Evolutionary conservation across 1,140 invertebrate species (phyloP), one percentile per base, ranked within the genome.

Genomic region (Trichomalopsis sarcophagae): DNA sequence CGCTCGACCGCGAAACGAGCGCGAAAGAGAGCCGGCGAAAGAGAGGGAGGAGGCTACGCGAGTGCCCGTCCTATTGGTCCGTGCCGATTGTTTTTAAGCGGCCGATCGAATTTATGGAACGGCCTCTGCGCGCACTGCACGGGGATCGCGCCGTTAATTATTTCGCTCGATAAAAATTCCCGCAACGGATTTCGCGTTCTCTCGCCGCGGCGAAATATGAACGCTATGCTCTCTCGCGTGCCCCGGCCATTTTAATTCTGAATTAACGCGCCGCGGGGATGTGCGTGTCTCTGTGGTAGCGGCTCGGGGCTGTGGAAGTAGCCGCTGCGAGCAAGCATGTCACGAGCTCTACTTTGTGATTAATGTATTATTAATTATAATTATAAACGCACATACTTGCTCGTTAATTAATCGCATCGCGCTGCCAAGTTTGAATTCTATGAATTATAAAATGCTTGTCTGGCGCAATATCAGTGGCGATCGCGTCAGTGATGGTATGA

Each of bases 141-240:
- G 36, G 33, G 13, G 21, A 77, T 82, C 76, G 76, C 23, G 50
- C 30, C 36, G 75, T 75, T 87, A 87, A 88, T 89, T 89, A 89
- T 87, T 87, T 86, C 76, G 68, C 50, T 73, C 85, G 80, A 87
- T 69, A 73, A 86, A 83, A 86, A 69, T 74, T 74, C 40, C 40
- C 23, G n/a, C 36, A 81, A 50, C 75, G 75, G 44, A 23, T 47
- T 77, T 77, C 75, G 36, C 44, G n/a, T 50, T 75, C 44, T 71
- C 27, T 62, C 13, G 13, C 13, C 68, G 40, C 44, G 4, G 21
- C 55, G 55, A 62, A 62, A 62, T 62, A 62, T 62, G 55, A 62
- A 62, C 9, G 40, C 27, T 40, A 11, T 7, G 6, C 33, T 27
- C 27, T 27, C 27, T 36, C n/a, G 11, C 21, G 4, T n/a, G 2